Conservation (phyloP, 2,888 invertebrate genomes). For the Scaptomyza cyrtandrae region DNA sequence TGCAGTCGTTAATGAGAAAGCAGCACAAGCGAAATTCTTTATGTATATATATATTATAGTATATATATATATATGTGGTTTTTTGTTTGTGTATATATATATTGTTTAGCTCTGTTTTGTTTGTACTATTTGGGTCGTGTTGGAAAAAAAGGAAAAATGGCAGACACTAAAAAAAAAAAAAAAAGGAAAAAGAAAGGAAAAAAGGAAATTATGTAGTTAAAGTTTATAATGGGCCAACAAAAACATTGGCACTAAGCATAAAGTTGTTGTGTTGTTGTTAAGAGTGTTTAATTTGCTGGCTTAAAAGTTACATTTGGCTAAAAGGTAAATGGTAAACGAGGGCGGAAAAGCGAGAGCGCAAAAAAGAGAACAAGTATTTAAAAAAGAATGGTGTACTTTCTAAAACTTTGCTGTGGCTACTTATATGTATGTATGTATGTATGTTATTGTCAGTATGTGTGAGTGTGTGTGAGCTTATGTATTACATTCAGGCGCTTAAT, state of each 20-base stretch:
- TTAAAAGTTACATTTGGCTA: slow-evolving; percentile 72
- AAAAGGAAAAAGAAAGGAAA: slow-evolving; percentile 34
- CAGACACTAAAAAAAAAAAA: slow-evolving; percentile 33
- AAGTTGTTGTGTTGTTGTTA: slow-evolving; percentile 49
- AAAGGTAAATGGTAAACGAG: slow-evolving; percentile 53
- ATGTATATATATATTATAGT: slow-evolving; percentile 23
- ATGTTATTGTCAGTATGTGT: slow-evolving; percentile 10
- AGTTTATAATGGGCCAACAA: slow-evolving; percentile 57
- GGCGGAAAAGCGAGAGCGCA: slow-evolving; percentile 46
- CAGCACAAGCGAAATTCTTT: slow-evolving; percentile 67
- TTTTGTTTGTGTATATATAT: slow-evolving; percentile 38
- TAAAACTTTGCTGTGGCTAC: slow-evolving; percentile 54
- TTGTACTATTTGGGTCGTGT: slow-evolving; percentile 59
- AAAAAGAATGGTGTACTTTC: slow-evolving; percentile 59
- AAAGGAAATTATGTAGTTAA: slow-evolving; percentile 54
- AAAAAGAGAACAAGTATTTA: slow-evolving; percentile 43
- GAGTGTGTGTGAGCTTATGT: slow-evolving; percentile 1
- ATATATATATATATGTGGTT: slow-evolving; percentile 8
- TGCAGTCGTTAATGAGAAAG: slow-evolving; percentile 51
- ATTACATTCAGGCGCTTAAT: slow-evolving; percentile 42
- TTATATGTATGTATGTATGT: slow-evolving; percentile 24
- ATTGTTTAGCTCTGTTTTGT: slow-evolving; percentile 35
- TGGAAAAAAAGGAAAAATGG: slow-evolving; percentile 14
- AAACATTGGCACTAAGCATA: slow-evolving; percentile 53
- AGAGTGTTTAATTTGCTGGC: slow-evolving; percentile 79